A percentile compares a stretch with the other conserved stretches of the same genome.
Evolutionary conservation across 2,797 vertebrate species (phyloP).

Genomic region (Mormyrops attenuatus): DNA sequence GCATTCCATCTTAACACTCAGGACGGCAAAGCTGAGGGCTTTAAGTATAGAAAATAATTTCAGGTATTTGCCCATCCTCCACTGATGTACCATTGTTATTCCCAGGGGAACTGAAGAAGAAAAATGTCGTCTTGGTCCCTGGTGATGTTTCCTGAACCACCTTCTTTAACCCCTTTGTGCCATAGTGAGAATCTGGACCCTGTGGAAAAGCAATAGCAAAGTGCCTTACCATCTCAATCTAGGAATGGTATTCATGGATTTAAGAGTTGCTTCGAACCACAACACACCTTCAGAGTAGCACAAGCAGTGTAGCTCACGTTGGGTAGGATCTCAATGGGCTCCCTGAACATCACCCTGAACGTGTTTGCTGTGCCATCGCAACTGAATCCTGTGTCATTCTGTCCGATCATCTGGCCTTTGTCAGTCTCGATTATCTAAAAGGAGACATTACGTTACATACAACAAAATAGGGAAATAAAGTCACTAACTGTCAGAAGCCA

Average conservation of each 20-base stretch:
- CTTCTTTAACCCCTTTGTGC: slow-evolving; percentile 93
- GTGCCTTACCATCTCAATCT: background rate
- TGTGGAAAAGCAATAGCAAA: slow-evolving; percentile 38
- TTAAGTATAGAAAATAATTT: slow-evolving; percentile 97
- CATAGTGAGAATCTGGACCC: slow-evolving; percentile 96
- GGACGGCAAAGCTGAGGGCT: background rate
- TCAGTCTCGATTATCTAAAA: slow-evolving; percentile 70
- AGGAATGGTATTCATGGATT: background rate
- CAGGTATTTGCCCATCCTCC: slow-evolving; percentile 97
- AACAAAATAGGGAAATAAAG: background rate
- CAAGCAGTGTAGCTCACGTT: slow-evolving; percentile 94
- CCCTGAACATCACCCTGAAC: slow-evolving; percentile 98
- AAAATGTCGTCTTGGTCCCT: slow-evolving; percentile 92
- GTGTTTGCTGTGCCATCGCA: slow-evolving; percentile 91
- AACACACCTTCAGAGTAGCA: slow-evolving; percentile 81
- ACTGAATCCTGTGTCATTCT: slow-evolving; percentile 80
- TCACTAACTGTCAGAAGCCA: background rate
- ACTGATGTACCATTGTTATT: slow-evolving; percentile 98
- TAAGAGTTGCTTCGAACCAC: background rate
- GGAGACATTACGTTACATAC: slow-evolving; percentile 15
- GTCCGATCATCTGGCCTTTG: slow-evolving; percentile 67
- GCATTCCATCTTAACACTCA: background rate
- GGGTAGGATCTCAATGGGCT: slow-evolving; percentile 90
- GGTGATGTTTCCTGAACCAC: slow-evolving; percentile 84
- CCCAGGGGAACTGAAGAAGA: slow-evolving; percentile 91